Evolutionary conservation across 1,140 invertebrate genomes (phyloP).

Genomic region (Diorhabda elongata): DNA sequence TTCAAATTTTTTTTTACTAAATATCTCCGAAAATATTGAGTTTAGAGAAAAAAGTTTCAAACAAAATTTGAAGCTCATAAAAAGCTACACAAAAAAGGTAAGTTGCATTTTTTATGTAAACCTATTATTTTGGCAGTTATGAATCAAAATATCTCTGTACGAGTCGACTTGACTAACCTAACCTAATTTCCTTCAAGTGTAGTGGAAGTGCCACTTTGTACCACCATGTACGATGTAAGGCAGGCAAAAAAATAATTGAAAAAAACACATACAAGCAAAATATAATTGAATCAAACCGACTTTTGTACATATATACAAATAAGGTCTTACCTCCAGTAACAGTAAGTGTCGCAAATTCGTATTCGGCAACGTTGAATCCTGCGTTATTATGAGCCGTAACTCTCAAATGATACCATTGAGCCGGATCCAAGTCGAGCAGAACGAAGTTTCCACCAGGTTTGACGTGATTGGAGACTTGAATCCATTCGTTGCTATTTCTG

Average conservation of each 20-base stretch:
- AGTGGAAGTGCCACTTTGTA: too few species aligned
- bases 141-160: too few species aligned
- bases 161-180: too few species aligned
- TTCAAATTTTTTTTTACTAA: too few species aligned
- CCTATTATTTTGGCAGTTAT: too few species aligned
- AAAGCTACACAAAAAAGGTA: too few species aligned
- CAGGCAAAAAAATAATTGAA: constrained; percentile 26
- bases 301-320: constrained; percentile 17
- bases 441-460: constrained; percentile 88
- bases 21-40: too few species aligned
- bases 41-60: too few species aligned
- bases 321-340: constrained; percentile 77
- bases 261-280: constrained; percentile 17
- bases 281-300: constrained; percentile 13
- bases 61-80: too few species aligned
- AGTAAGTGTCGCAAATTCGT: constrained; percentile 92
- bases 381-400: constrained; percentile 95
- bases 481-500: constrained; percentile 81
- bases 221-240: constrained; percentile 16
- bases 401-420: constrained; percentile 85
- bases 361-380: constrained; percentile 89
- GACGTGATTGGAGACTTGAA: constrained; percentile 87
- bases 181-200: too few species aligned
- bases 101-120: too few species aligned
- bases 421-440: constrained; percentile 85